These are phyloP conservation scores for Calameuta pallipes DNA, from an alignment of 2,888 invertebrate genomes.

Conservation along the genomic window DNA sequence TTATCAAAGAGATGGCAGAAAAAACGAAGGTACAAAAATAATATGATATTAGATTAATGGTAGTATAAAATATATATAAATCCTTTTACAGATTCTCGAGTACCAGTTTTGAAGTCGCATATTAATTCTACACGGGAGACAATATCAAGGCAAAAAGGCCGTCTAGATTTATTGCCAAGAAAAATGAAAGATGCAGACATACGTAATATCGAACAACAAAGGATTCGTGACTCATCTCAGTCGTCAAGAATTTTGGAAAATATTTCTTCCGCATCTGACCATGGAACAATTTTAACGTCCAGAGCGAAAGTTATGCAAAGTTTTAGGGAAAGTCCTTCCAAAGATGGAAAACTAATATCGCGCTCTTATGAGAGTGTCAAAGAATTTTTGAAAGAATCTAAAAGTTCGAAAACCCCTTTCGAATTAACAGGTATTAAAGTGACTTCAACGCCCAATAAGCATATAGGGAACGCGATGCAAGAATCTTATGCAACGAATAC, in stretches of 20 bases:
- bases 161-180: slow-evolving; percentile 34
- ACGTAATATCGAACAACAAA: neutral
- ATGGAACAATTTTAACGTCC: neutral
- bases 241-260: neutral
- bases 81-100: slow-evolving; percentile 25
- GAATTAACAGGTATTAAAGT: slow-evolving; percentile 30
- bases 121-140: slow-evolving; percentile 29
- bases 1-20: slow-evolving; percentile 39
- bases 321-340: neutral
- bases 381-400: slow-evolving; percentile 36
- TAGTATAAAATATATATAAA: slow-evolving; percentile 4
- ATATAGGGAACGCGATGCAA: slow-evolving; percentile 27
- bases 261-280: neutral
- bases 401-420: slow-evolving; percentile 14
- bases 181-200: slow-evolving; percentile 30
- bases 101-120: slow-evolving; percentile 24
- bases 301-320: neutral
- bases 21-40: neutral
- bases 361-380: slow-evolving; percentile 49
- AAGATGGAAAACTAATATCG: slow-evolving; percentile 26
- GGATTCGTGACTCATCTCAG: slow-evolving; percentile 3
- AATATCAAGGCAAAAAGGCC: slow-evolving; percentile 26
- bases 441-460: slow-evolving; percentile 41
- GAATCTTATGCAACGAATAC: slow-evolving; percentile 30
- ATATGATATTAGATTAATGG: slow-evolving; percentile 4